A percentile compares a stretch with the other conserved stretches of the same genome.
These are phyloP conservation scores for Athripsodes cinereus DNA, from an alignment of 2,888 invertebrate genomes.

Conservation along the genomic window DNA sequence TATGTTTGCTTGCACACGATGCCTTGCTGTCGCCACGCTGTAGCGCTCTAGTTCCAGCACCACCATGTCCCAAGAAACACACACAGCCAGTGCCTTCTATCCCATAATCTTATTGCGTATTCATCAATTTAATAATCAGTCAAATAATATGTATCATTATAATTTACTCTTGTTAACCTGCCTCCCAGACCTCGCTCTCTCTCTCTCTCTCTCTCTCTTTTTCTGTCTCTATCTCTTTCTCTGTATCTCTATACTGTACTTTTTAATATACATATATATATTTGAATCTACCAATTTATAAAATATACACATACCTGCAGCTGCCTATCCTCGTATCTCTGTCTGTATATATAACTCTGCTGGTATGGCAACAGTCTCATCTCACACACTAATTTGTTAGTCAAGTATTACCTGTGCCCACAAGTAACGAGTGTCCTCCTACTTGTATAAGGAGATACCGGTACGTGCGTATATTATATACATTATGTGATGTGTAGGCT, in stretches of 20 bases:
- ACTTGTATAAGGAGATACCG: neutral
- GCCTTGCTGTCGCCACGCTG: constrained; percentile 55
- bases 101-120: neutral
- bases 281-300: no score
- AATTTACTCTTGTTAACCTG: neutral
- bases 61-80: constrained; percentile 52
- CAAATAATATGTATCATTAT: no score
- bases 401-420: no score
- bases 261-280: no score
- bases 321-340: neutral
- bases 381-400: neutral
- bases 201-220: neutral
- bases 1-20: constrained; percentile 57
- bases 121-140: no score
- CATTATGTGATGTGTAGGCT: no score
- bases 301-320: neutral
- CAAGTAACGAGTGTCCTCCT: neutral
- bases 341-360: neutral
- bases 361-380: neutral
- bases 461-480: no score
- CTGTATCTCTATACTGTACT: neutral
- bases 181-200: neutral
- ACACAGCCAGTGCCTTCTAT: constrained; percentile 49
- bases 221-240: neutral
- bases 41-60: constrained; percentile 53